A percentile compares a stretch with the other conserved stretches of the same genome.
Evolutionary conservation across 2,797 vertebrate genomes (phyloP).

Genomic region (Xyrichtys novacula): DNA sequence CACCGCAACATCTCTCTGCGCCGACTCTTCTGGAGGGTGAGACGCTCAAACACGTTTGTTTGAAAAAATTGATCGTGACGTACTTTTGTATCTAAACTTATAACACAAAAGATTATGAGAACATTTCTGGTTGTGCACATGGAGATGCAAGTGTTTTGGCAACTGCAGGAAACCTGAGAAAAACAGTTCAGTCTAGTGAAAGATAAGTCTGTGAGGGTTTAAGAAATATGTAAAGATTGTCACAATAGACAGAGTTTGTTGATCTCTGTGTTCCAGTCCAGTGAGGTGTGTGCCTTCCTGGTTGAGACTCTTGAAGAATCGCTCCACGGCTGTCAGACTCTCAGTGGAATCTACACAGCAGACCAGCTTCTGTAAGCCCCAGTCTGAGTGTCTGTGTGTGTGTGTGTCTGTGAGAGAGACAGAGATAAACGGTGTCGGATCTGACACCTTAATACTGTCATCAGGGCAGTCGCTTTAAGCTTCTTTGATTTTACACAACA

Average conservation of each 20-base stretch:
- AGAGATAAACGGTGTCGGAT: constrained; percentile 44
- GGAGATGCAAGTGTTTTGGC: no score
- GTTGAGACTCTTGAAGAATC: constrained; percentile 84
- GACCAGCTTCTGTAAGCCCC: constrained; percentile 83
- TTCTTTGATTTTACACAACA: constrained; percentile 31
- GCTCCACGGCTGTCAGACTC: constrained; percentile 63
- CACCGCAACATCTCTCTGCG: constrained; percentile 77
- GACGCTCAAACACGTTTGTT: background rate
- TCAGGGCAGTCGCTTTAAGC: constrained; percentile 8
- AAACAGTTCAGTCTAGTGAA: no score
- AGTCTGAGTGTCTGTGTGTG: constrained; percentile 46
- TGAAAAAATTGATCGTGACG: no score
- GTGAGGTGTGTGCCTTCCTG: constrained; percentile 85
- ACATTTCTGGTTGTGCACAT: no score
- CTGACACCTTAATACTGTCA: background rate
- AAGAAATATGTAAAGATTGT: no score
- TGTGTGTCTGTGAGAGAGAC: constrained; percentile 12
- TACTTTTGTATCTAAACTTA: no score
- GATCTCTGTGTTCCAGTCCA: constrained; percentile 77
- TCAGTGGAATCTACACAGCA: constrained; percentile 64
- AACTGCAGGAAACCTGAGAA: no score
- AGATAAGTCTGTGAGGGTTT: no score
- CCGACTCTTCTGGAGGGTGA: constrained; percentile 89
- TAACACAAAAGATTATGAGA: no score
- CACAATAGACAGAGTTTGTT: background rate